Evolutionary conservation across 2,888 invertebrate species (phyloP).

Genomic region (Bombylius major): DNA sequence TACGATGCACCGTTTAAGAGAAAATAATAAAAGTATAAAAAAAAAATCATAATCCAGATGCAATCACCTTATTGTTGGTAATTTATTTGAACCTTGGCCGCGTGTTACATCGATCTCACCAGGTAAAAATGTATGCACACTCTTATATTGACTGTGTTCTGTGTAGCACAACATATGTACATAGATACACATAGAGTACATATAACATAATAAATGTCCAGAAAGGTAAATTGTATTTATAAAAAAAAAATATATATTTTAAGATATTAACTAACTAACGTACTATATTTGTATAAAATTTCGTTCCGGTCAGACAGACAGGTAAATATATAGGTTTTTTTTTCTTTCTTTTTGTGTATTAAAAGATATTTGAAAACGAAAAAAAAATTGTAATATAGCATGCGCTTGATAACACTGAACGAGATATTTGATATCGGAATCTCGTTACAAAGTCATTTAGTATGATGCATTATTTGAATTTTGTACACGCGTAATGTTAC

Average conservation of each 20-base stretch:
- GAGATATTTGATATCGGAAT: conserved; percentile 6
- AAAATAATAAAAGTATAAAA: background rate
- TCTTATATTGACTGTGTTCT: background rate
- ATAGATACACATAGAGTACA: too few relatives aligned
- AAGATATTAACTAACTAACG: too few relatives aligned
- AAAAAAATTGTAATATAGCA: background rate
- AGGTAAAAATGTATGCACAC: background rate
- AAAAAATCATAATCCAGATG: background rate
- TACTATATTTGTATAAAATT: conserved; percentile 11
- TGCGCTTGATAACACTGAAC: background rate
- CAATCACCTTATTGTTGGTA: conserved; percentile 8
- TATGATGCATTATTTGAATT: background rate
- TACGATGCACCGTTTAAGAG: too few relatives aligned
- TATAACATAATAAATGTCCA: too few relatives aligned
- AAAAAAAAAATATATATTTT: too few relatives aligned
- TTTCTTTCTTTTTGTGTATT: too few relatives aligned
- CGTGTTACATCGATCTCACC: background rate
- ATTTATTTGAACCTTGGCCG: conserved; percentile 10
- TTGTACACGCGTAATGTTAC: conserved; percentile 1
- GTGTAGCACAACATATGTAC: too few relatives aligned
- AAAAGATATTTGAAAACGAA: too few relatives aligned
- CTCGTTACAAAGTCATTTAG: conserved; percentile 2
- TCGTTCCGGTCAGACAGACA: conserved; percentile 9
- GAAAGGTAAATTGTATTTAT: too few relatives aligned
- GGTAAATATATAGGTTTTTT: too few relatives aligned